Base-by-base conservation (phyloP, 2,797 vertebrate species). In the Hippoglossus hippoglossus region DNA sequence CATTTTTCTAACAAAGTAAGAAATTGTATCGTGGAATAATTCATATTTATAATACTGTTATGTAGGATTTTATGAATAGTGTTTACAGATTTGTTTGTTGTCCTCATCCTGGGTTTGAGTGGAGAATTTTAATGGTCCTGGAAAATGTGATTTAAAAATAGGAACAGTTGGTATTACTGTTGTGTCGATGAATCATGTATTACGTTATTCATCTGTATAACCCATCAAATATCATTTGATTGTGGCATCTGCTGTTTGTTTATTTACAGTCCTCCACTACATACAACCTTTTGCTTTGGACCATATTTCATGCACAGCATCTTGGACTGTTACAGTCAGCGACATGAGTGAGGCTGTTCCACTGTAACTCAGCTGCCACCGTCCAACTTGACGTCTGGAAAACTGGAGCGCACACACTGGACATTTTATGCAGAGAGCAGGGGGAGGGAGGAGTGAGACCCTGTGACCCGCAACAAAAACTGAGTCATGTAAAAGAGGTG, bases 371-470 rank as follows among this genome's bases (percentile, higher is more conserved):
- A 51, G 53, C 19, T 19, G 28, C 11, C 19, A 34, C 51, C 21
- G 56, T 71, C 53, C 78, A 69, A 65, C 60, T 63, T 21, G 58
- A 65, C 15, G 26, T 49, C 77, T 75, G 86, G 83, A 85, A 87
- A 87, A 53, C 75, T 81, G 82, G 67, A 83, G 51, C 22, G 50
- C 25, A 61, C 49, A 57, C 47, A 41, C 63, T 78, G 82, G 82
- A 85, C 83, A 73, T 21, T 6, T 51, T 60, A 28, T 62, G 31
- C 13, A 0, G 58, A 31, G 53, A 34, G 41, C n/a, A n/a, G n/a
- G n/a, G n/a, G n/a, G n/a, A n/a, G n/a, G n/a, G n/a, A 39, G 49
- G 50, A 51, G 28, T 1, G 6, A 46, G 19, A 63, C 10, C 5
- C 1, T 4, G 26, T 5, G 56, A 25, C 50, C 2, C 36, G 64